Conservation (phyloP, 1,140 invertebrate species). For the Geopemphigus sp. region DNA sequence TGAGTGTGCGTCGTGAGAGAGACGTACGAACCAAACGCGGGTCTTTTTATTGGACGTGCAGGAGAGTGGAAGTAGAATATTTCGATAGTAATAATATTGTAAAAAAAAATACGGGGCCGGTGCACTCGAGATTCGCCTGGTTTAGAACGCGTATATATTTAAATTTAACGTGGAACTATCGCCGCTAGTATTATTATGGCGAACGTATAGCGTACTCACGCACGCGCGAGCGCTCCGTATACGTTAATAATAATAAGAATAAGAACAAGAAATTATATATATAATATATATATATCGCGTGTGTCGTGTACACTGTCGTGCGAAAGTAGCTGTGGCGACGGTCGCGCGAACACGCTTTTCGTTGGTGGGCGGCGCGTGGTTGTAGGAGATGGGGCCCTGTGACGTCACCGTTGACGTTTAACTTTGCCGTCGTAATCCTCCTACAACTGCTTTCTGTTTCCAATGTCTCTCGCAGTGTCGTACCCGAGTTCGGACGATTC, state of each 20-base stretch:
- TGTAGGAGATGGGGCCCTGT: slow-evolving; percentile 30
- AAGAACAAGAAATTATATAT: too few species aligned
- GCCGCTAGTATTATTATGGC: background rate
- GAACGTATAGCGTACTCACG: background rate
- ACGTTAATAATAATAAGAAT: background rate
- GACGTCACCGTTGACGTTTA: slow-evolving; percentile 44
- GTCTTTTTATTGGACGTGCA: too few species aligned
- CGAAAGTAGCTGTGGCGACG: background rate
- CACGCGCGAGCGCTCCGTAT: background rate
- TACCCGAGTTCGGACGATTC: slow-evolving; percentile 14
- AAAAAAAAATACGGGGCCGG: too few species aligned
- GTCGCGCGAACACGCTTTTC: slow-evolving; percentile 23
- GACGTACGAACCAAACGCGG: too few species aligned
- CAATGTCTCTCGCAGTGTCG: slow-evolving; percentile 20
- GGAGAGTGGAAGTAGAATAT: too few species aligned
- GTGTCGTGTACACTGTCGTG: background rate
- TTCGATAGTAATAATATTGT: too few species aligned
- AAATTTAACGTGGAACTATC: background rate
- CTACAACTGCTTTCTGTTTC: slow-evolving; percentile 41
- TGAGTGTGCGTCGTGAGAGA: too few species aligned
- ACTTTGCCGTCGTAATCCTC: slow-evolving; percentile 23
- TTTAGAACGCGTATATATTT: background rate
- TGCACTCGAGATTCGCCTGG: background rate
- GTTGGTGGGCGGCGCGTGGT: slow-evolving; percentile 21
- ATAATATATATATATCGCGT: background rate